phyloP scores from a whole-genome alignment of 1,140 invertebrate species.

The Hyposmocoma kahamanoa region DNA sequence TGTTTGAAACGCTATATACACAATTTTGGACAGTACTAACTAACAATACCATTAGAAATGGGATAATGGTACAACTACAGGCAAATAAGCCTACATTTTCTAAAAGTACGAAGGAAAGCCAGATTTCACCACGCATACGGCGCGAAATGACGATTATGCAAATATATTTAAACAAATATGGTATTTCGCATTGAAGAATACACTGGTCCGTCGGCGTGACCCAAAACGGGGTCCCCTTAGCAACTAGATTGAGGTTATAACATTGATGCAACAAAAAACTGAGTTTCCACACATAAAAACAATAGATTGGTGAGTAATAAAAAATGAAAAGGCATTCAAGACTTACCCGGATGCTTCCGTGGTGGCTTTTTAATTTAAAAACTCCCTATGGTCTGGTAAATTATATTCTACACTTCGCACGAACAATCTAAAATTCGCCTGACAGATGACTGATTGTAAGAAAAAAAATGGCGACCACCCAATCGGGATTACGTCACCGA shows the following conservation, averaged over 20 bases:
- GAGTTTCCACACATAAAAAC: constrained; percentile 19
- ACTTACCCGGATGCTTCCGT: constrained; percentile 67
- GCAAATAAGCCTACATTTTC: background rate
- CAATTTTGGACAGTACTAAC: too few relatives aligned
- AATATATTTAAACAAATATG: constrained; percentile 26
- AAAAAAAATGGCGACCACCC: constrained; percentile 45
- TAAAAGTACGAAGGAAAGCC: too few relatives aligned
- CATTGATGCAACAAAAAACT: constrained; percentile 19
- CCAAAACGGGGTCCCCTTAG: constrained; percentile 38
- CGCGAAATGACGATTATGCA: constrained; percentile 23
- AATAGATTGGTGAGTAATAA: constrained; percentile 13
- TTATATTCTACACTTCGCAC: constrained; percentile 37
- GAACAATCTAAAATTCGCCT: constrained; percentile 31
- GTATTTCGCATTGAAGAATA: constrained; percentile 35
- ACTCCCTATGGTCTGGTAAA: constrained; percentile 35
- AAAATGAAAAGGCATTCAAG: constrained; percentile 16
- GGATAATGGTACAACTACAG: too few relatives aligned
- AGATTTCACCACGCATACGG: constrained; percentile 11
- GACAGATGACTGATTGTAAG: constrained; percentile 51
- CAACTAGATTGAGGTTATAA: constrained; percentile 37
- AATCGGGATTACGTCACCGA: constrained; percentile 54
- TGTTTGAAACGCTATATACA: too few relatives aligned
- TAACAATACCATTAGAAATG: too few relatives aligned
- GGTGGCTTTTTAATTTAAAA: constrained; percentile 36
- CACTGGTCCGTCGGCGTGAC: constrained; percentile 65